Base-by-base conservation (phyloP, 2,888 invertebrate genomes). In the Hemicrepidius hirtus region DNA sequence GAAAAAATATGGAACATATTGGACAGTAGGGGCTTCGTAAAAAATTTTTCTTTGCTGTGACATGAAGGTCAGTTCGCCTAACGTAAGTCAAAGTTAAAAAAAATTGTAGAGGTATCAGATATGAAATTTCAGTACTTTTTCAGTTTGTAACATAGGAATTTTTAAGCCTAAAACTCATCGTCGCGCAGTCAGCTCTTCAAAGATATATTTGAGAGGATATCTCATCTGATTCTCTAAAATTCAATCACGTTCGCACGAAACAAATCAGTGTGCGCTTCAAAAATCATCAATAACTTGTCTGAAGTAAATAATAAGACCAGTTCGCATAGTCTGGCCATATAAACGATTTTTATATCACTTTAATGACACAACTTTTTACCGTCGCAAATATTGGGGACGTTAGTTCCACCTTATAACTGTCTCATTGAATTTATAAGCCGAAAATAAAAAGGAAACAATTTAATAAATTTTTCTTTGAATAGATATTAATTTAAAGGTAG, bases 311-410 rank as follows among this genome's bases (percentile, higher is more conserved):
- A 81, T 80, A 79, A 78, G 80, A 82, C 83, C 78, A 76, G 83
- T 82, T 77, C 75, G 76, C 79, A 82, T 82, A 80, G 79, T 80
- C 82, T 82, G 81, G 76, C 83, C 83, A 82, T 85, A 82, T 84
- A 83, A 83, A 81, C 72, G 83, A 82, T 79, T 82, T 82, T 82
- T 82, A 82, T 82, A 80, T 81, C 79, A 81, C 78, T 80, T 82
- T 82, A 84, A 83, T 84, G 82, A 84, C 80, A 78, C 84, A 81
- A 82, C 79, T 84, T 84, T 84, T 84, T 84, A 78, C 75, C 66
- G 67, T 73, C 73, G 76, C 76, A 80, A 82, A 81, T 81, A 80
- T 75, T 68, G 71, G 44, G 70, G 65, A 74, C 77, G 76, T 75
- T 75, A 74, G 79, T 78, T 77, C 80, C 79, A 79, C 80, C 81